Percentiles rank a stretch among this genome's conserved stretches.
These are phyloP conservation scores for Nasonia longicornis DNA, from an alignment of 1,140 invertebrate genomes.

Conservation along the genomic window DNA sequence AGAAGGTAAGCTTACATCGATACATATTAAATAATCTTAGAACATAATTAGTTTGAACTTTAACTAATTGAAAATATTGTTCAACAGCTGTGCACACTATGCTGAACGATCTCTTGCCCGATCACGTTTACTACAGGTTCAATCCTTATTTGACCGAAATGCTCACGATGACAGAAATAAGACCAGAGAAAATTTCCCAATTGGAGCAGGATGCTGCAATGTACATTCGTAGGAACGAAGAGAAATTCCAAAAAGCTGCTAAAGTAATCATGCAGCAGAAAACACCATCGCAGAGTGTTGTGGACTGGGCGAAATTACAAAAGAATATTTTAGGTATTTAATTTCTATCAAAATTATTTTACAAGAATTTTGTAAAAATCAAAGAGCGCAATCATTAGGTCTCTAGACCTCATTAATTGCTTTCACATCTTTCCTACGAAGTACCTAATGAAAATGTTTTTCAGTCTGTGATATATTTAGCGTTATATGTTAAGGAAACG, in stretches of 20 bases:
- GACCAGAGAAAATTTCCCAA: constrained; percentile 75
- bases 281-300: constrained; percentile 61
- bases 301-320: constrained; percentile 68
- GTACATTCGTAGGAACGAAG: constrained; percentile 83
- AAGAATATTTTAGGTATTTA: constrained; percentile 56
- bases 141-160: constrained; percentile 91
- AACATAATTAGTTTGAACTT: constrained; percentile 26
- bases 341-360: constrained; percentile 34
- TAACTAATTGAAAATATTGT: constrained; percentile 42
- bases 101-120: constrained; percentile 84
- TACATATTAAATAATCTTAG: constrained; percentile 32
- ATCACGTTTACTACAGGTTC: constrained; percentile 86
- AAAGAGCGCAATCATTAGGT: background rate
- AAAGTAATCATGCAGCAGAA: constrained; percentile 67
- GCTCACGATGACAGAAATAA: constrained; percentile 85
- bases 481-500: background rate
- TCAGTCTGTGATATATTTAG: constrained; percentile 26
- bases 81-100: constrained; percentile 81
- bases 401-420: background rate
- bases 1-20: constrained; percentile 73
- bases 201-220: constrained; percentile 77
- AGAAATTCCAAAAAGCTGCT: constrained; percentile 76
- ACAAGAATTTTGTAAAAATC: constrained; percentile 18
- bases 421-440: constrained; percentile 4
- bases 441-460: constrained; percentile 20